A percentile compares a stretch with the other conserved stretches of the same genome.
phyloP scores from a whole-genome alignment of 2,797 vertebrate genomes.

The Notoglanidium macrostoma region DNA sequence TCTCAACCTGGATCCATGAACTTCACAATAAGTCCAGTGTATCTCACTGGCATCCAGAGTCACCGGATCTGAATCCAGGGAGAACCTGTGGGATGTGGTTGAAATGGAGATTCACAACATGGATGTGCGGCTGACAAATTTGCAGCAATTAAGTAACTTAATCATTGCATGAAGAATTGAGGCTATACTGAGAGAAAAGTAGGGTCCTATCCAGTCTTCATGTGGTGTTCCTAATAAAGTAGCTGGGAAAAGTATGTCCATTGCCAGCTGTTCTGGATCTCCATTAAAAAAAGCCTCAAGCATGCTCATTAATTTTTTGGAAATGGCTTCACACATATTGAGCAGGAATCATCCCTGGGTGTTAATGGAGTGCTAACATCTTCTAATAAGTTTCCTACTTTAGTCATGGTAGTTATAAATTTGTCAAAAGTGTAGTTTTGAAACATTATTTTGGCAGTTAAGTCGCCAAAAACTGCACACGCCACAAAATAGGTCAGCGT shows the following conservation, averaged over 20 bases:
- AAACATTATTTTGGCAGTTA: not conserved
- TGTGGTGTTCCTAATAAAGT: not conserved
- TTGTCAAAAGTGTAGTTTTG: not conserved
- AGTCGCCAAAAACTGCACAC: not conserved
- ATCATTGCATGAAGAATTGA: not conserved
- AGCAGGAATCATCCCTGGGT: not conserved
- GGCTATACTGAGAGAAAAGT: not conserved
- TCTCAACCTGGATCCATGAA: not conserved
- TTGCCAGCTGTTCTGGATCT: not conserved
- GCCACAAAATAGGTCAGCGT: not conserved
- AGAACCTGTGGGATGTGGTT: not conserved
- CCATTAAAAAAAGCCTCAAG: not conserved
- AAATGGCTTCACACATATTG: not conserved
- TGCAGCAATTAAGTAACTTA: not conserved
- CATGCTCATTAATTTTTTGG: constrained; percentile 3
- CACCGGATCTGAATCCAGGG: not conserved
- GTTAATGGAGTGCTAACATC: not conserved
- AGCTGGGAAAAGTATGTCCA: not conserved
- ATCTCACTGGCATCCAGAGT: not conserved
- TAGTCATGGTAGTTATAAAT: not conserved
- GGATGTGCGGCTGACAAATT: not conserved
- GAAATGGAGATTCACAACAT: not conserved
- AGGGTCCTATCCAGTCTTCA: not conserved
- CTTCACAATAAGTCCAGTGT: not conserved
- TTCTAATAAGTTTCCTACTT: not conserved